Base-by-base conservation (phyloP, 2,888 invertebrate species). In the Pachymerium ferrugineum region DNA sequence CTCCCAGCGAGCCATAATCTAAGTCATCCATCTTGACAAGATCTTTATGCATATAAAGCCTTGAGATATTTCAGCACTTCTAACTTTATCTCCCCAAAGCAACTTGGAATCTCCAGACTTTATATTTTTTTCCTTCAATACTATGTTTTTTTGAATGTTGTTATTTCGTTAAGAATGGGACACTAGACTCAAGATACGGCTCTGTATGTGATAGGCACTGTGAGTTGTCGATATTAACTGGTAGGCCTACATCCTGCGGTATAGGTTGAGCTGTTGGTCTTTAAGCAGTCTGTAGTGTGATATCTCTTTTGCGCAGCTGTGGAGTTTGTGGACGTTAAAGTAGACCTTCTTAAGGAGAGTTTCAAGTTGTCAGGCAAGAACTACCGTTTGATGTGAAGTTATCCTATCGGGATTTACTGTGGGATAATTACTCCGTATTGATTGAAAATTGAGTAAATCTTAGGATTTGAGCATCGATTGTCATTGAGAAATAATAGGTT, bases 11-110 rank as follows among this genome's bases (percentile, higher is more conserved):
- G 47, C 6, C 47, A 47, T 47, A 47, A 47, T 47, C 47, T 47
- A 47, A 47, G 47, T 47, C 47, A 47, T 47, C 47, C 47, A 47
- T 47, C 47, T 47, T 47, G 47, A 47, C 47, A 47, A 8, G 47
- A 47, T 47, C 47, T 47, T 47, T 22, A 22, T 16, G 47, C 47
- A 47, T 47, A 47, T 47, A 47, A 47, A 47, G 22, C 16, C 16
- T 22, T 19, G 47, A 47, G 47, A 47, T 47, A 47, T 47, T 47
- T 47, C 47, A 47, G 16, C 47, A 47, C 47, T 47, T 47, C 47
- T 47, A 38, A 16, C 47, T 47, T 47, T 47, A 47, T 47, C 47
- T 47, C 8, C 19, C 16, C 22, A 47, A 47, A 47, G 47, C 47
- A 47, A 47, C 47, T 47, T 47, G 16, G 22, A 47, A 47, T 47